phyloP scores from a whole-genome alignment of 35 echinoderm and acorn worm genomes.

The Lytechinus variegatus region DNA sequence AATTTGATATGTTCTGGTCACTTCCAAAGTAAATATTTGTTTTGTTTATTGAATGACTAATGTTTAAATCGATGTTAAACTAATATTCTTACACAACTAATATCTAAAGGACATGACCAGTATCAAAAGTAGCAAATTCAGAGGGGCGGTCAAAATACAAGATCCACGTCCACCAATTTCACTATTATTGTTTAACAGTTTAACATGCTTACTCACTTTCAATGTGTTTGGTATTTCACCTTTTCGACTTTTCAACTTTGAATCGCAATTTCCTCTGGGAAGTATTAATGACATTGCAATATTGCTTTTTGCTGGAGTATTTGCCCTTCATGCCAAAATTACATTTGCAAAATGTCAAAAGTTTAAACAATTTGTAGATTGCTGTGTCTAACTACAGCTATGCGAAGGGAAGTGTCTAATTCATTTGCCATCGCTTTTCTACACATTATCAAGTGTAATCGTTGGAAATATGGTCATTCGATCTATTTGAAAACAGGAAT shows the following conservation, averaged over 20 bases:
- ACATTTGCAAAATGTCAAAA: neutral
- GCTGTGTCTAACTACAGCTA: neutral
- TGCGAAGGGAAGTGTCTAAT: neutral
- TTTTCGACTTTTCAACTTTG: constrained; percentile 3
- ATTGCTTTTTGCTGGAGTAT: neutral
- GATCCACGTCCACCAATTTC: neutral
- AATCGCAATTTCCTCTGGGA: neutral
- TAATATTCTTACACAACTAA: no score
- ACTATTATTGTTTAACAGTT: neutral
- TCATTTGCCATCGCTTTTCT: no score
- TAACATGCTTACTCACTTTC: neutral
- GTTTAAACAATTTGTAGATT: neutral
- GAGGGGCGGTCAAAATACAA: neutral
- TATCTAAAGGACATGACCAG: neutral
- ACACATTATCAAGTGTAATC: no score
- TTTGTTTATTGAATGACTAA: no score
- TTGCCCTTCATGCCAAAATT: neutral
- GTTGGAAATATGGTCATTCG: no score
- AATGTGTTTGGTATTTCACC: neutral
- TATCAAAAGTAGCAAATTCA: neutral
- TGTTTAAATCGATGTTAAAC: no score
- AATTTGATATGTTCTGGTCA: no score
- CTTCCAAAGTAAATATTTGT: no score
- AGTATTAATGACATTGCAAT: neutral
- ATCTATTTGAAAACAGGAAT: no score